A percentile compares a stretch with the other conserved stretches of the same genome.
Evolutionary conservation across 2,113 vertebrate species (phyloP).

Genomic region (Anoura caudifer): DNA sequence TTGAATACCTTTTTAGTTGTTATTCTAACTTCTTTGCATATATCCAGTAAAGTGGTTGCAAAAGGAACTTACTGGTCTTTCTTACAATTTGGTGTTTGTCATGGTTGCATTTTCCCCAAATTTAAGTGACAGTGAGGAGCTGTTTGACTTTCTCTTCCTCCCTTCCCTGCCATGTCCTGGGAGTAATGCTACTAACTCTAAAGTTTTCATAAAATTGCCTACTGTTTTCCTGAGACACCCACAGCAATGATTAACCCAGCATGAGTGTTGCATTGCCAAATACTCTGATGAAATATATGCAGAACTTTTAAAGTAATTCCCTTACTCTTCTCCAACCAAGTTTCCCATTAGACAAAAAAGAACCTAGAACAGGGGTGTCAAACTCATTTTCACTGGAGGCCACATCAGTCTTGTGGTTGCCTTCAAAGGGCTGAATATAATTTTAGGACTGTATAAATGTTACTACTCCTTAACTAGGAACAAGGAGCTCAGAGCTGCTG

Average conservation of each 20-base stretch:
- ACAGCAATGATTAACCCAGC: slow-evolving; percentile 35
- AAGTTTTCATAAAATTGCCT: slow-evolving; percentile 49
- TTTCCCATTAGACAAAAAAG: neutral
- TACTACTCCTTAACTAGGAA: too few relatives aligned
- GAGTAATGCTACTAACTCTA: slow-evolving; percentile 33
- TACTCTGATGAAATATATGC: neutral
- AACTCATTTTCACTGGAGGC: too few relatives aligned
- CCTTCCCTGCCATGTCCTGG: neutral
- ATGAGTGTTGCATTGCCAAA: slow-evolving; percentile 2
- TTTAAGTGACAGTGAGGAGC: neutral
- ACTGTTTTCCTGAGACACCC: slow-evolving; percentile 34
- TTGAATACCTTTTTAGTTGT: neutral
- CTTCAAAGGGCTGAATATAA: too few relatives aligned
- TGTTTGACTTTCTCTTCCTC: neutral
- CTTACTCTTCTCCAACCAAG: neutral
- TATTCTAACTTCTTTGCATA: neutral
- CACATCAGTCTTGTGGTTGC: too few relatives aligned
- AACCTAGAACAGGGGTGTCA: neutral
- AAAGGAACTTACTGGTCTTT: neutral
- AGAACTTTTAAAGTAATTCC: slow-evolving; percentile 46
- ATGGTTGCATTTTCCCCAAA: neutral
- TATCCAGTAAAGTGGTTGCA: neutral
- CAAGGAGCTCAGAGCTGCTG: too few relatives aligned
- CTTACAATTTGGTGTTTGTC: neutral
- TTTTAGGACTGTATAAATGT: too few relatives aligned